A percentile compares a stretch with the other conserved stretches of the same genome.
These are phyloP conservation scores for Volucella bombylans DNA, from an alignment of 2,888 invertebrate species.

Conservation along the genomic window DNA sequence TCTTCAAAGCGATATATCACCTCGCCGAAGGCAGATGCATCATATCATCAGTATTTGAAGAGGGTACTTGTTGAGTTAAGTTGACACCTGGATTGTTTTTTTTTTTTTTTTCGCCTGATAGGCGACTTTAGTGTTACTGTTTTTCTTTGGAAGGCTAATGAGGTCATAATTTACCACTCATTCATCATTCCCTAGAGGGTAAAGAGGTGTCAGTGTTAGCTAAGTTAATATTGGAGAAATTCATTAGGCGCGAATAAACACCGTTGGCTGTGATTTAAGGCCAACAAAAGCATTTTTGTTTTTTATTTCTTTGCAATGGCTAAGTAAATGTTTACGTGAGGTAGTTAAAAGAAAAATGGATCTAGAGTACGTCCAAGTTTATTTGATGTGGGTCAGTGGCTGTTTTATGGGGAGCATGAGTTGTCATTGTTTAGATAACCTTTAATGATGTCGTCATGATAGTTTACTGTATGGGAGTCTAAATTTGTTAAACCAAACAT, in stretches of 20 bases:
- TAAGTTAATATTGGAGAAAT: constrained; percentile 56
- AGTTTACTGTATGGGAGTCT: neutral
- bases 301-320: constrained; percentile 7
- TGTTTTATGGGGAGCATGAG: neutral
- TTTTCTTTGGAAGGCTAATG: constrained; percentile 35
- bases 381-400: constrained; percentile 52
- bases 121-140: neutral
- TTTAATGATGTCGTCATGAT: neutral
- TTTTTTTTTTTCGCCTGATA: neutral
- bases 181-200: constrained; percentile 2
- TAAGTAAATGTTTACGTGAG: constrained; percentile 36
- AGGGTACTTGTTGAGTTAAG: constrained; percentile 57
- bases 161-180: constrained; percentile 33
- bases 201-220: neutral
- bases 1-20: constrained; percentile 44
- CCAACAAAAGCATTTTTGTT: neutral
- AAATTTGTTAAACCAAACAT: too few relatives aligned
- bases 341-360: constrained; percentile 31
- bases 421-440: constrained; percentile 23
- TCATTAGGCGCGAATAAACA: constrained; percentile 50
- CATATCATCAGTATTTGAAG: neutral
- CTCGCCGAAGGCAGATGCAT: constrained; percentile 45
- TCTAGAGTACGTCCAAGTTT: constrained; percentile 28
- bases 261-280: constrained; percentile 21
- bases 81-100: constrained; percentile 28